Percentiles rank a stretch among this genome's conserved stretches.
Evolutionary conservation across 2,797 vertebrate genomes (phyloP).

Genomic region (Stomatorhinus walkeri): DNA sequence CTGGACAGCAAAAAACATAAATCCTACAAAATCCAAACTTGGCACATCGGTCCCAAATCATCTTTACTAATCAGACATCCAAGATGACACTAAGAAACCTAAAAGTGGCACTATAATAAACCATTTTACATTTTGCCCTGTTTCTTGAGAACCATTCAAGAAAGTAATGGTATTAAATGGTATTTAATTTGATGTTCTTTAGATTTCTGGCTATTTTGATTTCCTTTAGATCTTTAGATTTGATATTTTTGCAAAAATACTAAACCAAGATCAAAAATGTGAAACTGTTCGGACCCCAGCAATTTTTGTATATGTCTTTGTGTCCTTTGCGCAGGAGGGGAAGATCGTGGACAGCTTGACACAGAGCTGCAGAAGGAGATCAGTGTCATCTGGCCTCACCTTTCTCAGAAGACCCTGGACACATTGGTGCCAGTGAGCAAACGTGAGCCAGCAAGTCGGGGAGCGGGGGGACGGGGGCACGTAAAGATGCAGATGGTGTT

Average conservation of each 20-base stretch:
- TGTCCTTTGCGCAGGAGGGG: conserved; percentile 69
- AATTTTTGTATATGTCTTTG: background rate
- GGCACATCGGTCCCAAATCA: too few relatives aligned
- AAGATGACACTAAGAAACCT: too few relatives aligned
- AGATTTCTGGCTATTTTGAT: too few relatives aligned
- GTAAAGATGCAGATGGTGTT: background rate
- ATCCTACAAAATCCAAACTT: too few relatives aligned
- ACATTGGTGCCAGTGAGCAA: conserved; percentile 94
- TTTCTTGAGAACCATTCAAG: too few relatives aligned
- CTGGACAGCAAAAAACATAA: too few relatives aligned
- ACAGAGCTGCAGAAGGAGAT: conserved; percentile 90
- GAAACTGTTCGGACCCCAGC: background rate
- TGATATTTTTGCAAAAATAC: too few relatives aligned
- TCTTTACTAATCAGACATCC: too few relatives aligned
- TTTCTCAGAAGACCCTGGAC: conserved; percentile 91
- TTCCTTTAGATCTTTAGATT: too few relatives aligned
- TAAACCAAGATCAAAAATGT: background rate
- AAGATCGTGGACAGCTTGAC: conserved; percentile 85
- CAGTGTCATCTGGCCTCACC: conserved; percentile 92
- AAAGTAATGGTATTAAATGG: too few relatives aligned
- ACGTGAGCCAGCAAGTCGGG: conserved; percentile 60
- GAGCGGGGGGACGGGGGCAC: background rate
- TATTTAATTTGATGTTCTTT: background rate
- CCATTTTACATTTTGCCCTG: too few relatives aligned
- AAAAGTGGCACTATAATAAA: too few relatives aligned